phyloP scores from a whole-genome alignment of 2,113 vertebrate species.

The Rhombomys opimus region DNA sequence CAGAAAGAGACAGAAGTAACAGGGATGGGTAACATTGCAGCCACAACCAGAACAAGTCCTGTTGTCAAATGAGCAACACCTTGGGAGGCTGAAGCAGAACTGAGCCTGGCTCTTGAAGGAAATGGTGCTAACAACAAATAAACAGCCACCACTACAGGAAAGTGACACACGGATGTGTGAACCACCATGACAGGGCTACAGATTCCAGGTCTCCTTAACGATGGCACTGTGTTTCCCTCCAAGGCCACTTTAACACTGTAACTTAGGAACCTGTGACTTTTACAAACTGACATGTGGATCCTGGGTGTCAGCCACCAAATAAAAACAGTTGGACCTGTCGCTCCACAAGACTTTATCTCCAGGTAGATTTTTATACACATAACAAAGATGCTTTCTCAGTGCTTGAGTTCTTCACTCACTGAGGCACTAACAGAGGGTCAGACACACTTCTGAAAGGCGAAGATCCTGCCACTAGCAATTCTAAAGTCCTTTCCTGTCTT shows the following conservation, averaged over 20 bases:
- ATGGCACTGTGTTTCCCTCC: not conserved
- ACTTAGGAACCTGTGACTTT: slow-evolving; percentile 53
- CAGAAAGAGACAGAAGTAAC: not conserved
- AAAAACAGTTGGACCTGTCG: not conserved
- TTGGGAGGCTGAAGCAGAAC: not conserved
- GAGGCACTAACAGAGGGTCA: not conserved
- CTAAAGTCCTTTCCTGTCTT: not conserved
- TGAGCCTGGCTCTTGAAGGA: not conserved
- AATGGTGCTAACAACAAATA: not conserved
- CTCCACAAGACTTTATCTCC: slow-evolving; percentile 12
- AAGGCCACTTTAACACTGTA: slow-evolving; percentile 25
- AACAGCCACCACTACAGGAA: not conserved
- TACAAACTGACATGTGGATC: not conserved
- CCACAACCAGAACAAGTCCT: not conserved
- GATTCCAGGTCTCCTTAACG: not conserved
- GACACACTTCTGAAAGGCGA: not conserved
- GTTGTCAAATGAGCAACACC: not conserved
- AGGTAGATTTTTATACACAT: slow-evolving; percentile 1
- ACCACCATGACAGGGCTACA: not conserved
- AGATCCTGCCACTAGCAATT: not conserved
- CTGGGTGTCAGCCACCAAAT: slow-evolving; percentile 13
- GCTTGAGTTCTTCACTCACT: not conserved
- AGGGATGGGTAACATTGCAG: not conserved
- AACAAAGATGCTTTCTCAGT: slow-evolving; percentile 6
- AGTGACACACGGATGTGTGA: not conserved